phyloP scores from a whole-genome alignment of 53 echinoderm and acorn worm species.

The Pentamera pediparva region DNA sequence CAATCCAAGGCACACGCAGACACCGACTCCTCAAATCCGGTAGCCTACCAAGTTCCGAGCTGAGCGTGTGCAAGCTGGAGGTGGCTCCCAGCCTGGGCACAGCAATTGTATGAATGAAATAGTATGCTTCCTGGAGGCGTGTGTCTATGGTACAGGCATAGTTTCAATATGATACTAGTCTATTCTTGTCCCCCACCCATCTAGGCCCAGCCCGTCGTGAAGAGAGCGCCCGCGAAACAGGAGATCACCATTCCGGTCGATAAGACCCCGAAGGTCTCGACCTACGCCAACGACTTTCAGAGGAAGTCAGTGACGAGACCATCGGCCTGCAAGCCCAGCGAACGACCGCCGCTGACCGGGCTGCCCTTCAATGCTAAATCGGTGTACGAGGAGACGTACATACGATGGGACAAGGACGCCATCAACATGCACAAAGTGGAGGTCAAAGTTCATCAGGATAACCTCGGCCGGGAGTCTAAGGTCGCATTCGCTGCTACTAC shows the following conservation, averaged over 20 bases:
- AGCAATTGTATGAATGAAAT: too few relatives aligned
- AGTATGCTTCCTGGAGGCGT: too few relatives aligned
- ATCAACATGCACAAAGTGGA: conserved; percentile 46
- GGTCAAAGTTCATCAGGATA: conserved; percentile 54
- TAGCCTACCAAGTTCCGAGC: too few relatives aligned
- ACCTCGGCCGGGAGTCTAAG: conserved; percentile 50
- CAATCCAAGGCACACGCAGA: too few relatives aligned
- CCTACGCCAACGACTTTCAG: conserved; percentile 65
- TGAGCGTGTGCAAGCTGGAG: too few relatives aligned
- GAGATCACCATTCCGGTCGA: conserved; percentile 43
- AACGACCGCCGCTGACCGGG: conserved; percentile 25
- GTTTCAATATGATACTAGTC: too few relatives aligned
- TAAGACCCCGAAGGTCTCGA: conserved; percentile 55
- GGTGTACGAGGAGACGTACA: conserved; percentile 71
- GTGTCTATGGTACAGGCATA: too few relatives aligned
- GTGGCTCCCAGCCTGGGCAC: too few relatives aligned
- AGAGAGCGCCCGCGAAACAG: conserved; percentile 14
- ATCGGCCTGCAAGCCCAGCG: conserved; percentile 54
- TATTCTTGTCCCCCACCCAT: too few relatives aligned
- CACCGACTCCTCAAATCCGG: too few relatives aligned
- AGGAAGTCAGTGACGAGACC: conserved; percentile 48
- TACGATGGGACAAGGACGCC: conserved; percentile 48
- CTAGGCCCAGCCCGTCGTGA: conserved; percentile 26
- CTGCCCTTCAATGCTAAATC: conserved; percentile 64
- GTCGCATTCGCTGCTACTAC: conserved; percentile 49